Evolutionary conservation across 35 echinoderm and acorn worm genomes (phyloP), one percentile per base, ranked within the genome.

Genomic region (Patiria miniata): DNA sequence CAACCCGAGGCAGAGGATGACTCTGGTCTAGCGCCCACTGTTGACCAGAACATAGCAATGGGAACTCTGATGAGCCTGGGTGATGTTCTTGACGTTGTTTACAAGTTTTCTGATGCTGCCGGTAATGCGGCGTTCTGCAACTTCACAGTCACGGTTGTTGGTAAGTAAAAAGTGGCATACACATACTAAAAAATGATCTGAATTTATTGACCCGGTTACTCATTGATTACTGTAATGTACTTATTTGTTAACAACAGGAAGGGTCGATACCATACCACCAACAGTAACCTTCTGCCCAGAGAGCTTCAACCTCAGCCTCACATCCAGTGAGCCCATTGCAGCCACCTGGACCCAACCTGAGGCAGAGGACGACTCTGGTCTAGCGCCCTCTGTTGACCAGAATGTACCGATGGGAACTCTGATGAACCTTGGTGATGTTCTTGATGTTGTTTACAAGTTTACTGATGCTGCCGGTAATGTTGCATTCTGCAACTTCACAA

Each of bases 41-140:
- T 52, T 44, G 44, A 26, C 38, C 38, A 40, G 38, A 40, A 80
- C 39, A 36, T 80, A 3, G 9, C 29, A 30, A 15, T 23, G 0
- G 38, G 44, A 5, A 44, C 37, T 38, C 39, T 80, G 26, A 23
- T 73, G 6, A 30, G 19, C 15, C 6, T 2, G 2, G 78, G 78
- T 37, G 19, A 22, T 39, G 18, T 52, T 23, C 30, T 52, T 0
- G 21, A 29, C 15, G 78, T 80, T 52, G 22, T 23, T 29, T 80
- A 80, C 78, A 80, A 22, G 39, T 80, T 80, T 23, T 39, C 78
- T 2, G 78, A 80, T 80, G 17, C 78, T 2, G 73, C 85, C 17
- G 85, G 85, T 21, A 87, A 87, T 44, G 29, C 33, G 47, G 85
- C 85, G n/a, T 51, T 55, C 23, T 87, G 85, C 77, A 52, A 68